phyloP scores from a whole-genome alignment of 2,888 invertebrate genomes.

The Dastarcus helophoroides region DNA sequence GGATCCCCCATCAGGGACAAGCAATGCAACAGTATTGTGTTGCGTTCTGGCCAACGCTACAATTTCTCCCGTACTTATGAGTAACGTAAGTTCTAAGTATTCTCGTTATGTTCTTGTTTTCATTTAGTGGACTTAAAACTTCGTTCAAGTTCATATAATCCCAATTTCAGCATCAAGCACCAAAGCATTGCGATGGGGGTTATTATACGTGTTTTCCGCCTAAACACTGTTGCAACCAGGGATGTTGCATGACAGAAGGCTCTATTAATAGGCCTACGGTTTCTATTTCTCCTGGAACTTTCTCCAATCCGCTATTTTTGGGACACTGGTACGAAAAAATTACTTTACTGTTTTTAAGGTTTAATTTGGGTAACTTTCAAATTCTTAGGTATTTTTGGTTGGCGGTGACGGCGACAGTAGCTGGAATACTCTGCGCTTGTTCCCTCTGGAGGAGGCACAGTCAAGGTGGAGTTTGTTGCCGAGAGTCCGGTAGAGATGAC shows the following conservation, averaged over 20 bases:
- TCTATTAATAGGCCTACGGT: slow-evolving; percentile 37
- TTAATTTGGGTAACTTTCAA: too few species aligned
- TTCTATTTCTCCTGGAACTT: slow-evolving; percentile 41
- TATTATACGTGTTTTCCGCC: slow-evolving; percentile 56
- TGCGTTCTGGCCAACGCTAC: slow-evolving; percentile 23
- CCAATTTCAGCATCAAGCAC: slow-evolving; percentile 38
- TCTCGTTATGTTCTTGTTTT: background rate
- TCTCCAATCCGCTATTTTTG: slow-evolving; percentile 54
- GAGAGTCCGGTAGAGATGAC: slow-evolving; percentile 39
- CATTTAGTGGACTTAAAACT: slow-evolving; percentile 27
- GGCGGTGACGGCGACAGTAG: slow-evolving; percentile 55
- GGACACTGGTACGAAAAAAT: slow-evolving; percentile 49
- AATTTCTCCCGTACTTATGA: slow-evolving; percentile 27
- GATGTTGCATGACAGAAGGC: slow-evolving; percentile 38
- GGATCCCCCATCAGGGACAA: slow-evolving; percentile 24
- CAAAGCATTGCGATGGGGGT: slow-evolving; percentile 51
- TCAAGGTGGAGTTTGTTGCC: slow-evolving; percentile 35
- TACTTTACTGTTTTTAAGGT: too few species aligned
- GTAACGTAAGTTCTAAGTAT: slow-evolving; percentile 24
- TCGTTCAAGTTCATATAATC: slow-evolving; percentile 33
- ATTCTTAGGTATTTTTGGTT: slow-evolving; percentile 36
- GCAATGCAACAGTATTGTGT: slow-evolving; percentile 29
- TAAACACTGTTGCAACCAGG: slow-evolving; percentile 62
- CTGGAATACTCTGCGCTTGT: slow-evolving; percentile 59
- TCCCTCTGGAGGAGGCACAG: slow-evolving; percentile 50